Percentiles rank a stretch among this genome's conserved stretches.
phyloP scores from a whole-genome alignment of 2,113 vertebrate genomes.

The Psilopsiagon aymara region DNA sequence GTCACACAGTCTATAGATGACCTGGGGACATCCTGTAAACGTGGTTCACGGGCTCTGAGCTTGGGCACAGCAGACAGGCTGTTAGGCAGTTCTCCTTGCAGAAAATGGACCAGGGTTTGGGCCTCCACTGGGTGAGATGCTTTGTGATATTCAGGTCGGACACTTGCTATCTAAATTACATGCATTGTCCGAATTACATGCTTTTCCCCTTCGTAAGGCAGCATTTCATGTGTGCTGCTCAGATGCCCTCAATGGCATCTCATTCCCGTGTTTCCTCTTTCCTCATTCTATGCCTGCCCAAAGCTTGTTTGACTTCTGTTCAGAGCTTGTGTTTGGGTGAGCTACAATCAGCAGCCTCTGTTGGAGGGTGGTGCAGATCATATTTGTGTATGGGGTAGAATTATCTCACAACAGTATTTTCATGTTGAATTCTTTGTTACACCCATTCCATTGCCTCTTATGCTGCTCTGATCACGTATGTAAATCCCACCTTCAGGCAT shows the following conservation, averaged over 20 bases:
- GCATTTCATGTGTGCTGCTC: neutral
- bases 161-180: neutral
- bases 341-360: neutral
- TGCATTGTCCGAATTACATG: neutral
- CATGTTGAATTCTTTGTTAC: neutral
- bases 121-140: neutral
- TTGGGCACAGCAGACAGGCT: neutral
- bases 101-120: neutral
- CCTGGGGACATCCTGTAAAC: neutral
- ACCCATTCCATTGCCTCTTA: neutral
- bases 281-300: neutral
- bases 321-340: neutral
- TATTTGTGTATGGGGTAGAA: neutral
- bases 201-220: neutral
- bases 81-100: neutral
- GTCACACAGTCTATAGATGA: neutral
- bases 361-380: fast-evolving
- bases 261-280: neutral
- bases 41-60: neutral
- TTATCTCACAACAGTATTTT: neutral
- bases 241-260: neutral
- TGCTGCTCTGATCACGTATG: neutral
- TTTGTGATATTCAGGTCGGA: neutral
- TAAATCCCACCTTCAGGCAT: neutral
- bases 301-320: neutral